Evolutionary conservation across 2,113 vertebrate species (phyloP).

Genomic region (Pluvianellus socialis): DNA sequence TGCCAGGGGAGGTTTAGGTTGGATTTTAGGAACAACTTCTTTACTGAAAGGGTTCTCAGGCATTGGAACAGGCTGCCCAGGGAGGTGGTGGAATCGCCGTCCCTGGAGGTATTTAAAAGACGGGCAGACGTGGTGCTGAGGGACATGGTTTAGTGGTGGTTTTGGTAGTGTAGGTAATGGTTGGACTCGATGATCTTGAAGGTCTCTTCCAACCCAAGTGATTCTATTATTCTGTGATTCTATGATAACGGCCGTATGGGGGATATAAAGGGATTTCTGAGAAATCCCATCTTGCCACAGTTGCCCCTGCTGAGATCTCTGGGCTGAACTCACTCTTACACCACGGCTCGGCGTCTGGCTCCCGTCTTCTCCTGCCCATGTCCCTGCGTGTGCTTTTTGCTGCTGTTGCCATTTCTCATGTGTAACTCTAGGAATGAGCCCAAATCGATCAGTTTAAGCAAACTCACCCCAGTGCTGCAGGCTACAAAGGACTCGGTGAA

Average conservation of each 20-base stretch:
- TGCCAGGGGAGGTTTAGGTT: too few species aligned
- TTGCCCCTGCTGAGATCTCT: neutral
- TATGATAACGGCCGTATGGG: rapidly evolving
- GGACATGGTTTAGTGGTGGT: too few species aligned
- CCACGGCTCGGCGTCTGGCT: neutral
- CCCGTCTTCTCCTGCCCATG: neutral
- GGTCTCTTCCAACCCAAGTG: too few species aligned
- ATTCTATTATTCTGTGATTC: too few species aligned
- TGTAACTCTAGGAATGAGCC: neutral
- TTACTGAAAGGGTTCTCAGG: too few species aligned
- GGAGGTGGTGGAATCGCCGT: too few species aligned
- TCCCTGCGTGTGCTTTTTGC: neutral
- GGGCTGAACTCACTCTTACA: neutral
- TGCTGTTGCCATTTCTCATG: neutral
- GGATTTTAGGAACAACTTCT: too few species aligned
- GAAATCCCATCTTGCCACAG: neutral
- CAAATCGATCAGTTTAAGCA: neutral
- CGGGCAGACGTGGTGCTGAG: too few species aligned
- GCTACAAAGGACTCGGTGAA: neutral
- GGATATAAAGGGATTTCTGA: neutral
- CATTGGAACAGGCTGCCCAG: too few species aligned
- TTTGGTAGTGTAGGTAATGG: too few species aligned
- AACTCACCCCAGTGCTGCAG: neutral
- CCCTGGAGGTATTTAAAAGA: too few species aligned
- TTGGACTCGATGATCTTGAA: too few species aligned